Percentiles rank a stretch among this genome's conserved stretches.
Conservation (phyloP, 2,888 invertebrate species). For the Machimus rusticus region DNA sequence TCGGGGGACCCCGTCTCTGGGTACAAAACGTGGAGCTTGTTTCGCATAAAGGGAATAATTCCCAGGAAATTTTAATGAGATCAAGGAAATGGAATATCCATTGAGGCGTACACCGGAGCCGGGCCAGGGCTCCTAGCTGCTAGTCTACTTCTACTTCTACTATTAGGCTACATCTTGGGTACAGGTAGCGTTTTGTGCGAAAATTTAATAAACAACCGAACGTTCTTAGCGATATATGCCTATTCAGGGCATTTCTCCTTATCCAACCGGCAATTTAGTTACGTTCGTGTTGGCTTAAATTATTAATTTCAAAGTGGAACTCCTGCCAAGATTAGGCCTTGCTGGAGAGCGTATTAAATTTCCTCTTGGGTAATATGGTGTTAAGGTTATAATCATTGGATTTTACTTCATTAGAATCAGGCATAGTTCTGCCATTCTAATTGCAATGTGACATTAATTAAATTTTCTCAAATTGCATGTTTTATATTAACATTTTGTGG, state of each 20-base stretch:
- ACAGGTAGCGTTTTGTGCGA: conserved; percentile 11
- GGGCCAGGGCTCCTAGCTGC: background rate
- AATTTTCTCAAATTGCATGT: background rate
- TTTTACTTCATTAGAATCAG: background rate
- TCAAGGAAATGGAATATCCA: conserved; percentile 36
- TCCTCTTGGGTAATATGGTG: conserved; percentile 6
- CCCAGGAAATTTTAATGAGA: conserved; percentile 34
- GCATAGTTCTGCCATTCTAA: background rate
- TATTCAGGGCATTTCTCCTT: background rate
- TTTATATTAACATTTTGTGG: background rate
- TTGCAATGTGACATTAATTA: conserved; percentile 6
- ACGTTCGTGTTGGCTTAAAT: conserved; percentile 21
- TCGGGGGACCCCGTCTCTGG: background rate
- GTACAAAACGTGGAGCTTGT: background rate
- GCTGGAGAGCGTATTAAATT: background rate
- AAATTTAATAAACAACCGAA: conserved; percentile 35
- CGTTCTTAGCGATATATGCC: conserved; percentile 19
- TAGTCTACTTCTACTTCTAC: background rate
- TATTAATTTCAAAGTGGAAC: conserved; percentile 25
- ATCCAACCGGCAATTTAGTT: conserved; percentile 8
- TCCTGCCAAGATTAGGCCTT: conserved; percentile 13
- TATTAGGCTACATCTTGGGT: background rate
- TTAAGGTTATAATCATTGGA: conserved; percentile 18
- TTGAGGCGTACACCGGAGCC: conserved; percentile 4
- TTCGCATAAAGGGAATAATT: conserved; percentile 25